These are phyloP conservation scores for Trachelus tabidus DNA, from an alignment of 2,888 invertebrate species.

Conservation along the genomic window DNA sequence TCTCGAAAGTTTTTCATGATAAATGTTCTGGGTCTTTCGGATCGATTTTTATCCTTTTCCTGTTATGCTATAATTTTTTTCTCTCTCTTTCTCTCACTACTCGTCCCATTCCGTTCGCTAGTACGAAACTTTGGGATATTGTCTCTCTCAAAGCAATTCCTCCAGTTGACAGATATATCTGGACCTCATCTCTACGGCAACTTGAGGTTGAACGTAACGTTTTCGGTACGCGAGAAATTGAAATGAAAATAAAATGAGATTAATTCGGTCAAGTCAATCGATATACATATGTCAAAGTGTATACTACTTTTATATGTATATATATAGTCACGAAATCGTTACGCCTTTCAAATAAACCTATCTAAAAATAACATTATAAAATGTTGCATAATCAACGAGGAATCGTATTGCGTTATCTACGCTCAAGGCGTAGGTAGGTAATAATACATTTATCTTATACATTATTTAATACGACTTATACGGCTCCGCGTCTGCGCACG, in stretches of 20 bases:
- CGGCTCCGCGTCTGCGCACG: neutral
- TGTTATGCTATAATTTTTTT: conserved; percentile 10
- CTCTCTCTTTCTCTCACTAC: conserved; percentile 6
- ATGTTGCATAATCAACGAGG: conserved; percentile 36
- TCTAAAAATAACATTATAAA: conserved; percentile 50
- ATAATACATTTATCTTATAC: neutral
- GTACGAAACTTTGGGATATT: conserved; percentile 21
- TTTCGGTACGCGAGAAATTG: neutral
- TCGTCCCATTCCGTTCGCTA: conserved; percentile 16
- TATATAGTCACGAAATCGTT: conserved; percentile 6
- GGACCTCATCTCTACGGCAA: neutral
- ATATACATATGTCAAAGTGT: neutral
- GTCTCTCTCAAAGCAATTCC: conserved; percentile 17
- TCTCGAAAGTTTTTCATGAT: neutral
- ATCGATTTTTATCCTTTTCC: conserved; percentile 10
- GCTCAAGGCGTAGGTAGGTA: neutral
- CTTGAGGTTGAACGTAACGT: neutral
- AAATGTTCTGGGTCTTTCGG: neutral
- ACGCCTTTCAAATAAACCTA: conserved; percentile 27
- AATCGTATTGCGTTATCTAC: conserved; percentile 27
- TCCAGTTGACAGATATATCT: conserved; percentile 23
- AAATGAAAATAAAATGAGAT: neutral
- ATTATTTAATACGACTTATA: neutral
- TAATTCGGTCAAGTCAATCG: neutral
- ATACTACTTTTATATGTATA: conserved; percentile 8